Conservation (phyloP, 2,888 invertebrate genomes). For the Anticlea derivata region DNA sequence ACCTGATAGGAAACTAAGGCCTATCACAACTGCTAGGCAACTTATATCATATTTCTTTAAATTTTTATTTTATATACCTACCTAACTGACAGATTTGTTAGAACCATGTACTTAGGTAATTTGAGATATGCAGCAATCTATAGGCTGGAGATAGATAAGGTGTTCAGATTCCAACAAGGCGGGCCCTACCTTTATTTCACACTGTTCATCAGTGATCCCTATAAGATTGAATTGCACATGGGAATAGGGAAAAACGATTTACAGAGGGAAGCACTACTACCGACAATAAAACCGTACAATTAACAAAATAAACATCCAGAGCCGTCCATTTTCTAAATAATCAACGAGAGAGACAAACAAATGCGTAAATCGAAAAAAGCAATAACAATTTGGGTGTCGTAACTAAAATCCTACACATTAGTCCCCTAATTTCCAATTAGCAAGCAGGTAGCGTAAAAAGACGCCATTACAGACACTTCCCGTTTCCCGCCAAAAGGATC, state of each 20-base stretch:
- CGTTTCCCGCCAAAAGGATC: constrained; percentile 72
- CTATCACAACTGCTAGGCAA: no score
- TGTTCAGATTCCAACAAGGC: not conserved
- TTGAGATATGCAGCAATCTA: no score
- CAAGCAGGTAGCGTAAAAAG: constrained; percentile 83
- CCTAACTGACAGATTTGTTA: no score
- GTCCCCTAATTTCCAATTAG: constrained; percentile 80
- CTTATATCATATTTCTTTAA: no score
- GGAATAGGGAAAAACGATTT: constrained; percentile 13
- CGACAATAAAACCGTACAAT: constrained; percentile 28
- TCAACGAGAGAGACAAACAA: constrained; percentile 60
- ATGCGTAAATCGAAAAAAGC: constrained; percentile 68
- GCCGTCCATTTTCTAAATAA: constrained; percentile 48
- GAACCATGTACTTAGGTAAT: no score
- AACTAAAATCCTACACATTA: constrained; percentile 77
- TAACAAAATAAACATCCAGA: constrained; percentile 32
- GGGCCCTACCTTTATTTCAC: constrained; percentile 6
- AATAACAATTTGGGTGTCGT: constrained; percentile 70
- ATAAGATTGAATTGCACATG: constrained; percentile 13
- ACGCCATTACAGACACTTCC: constrained; percentile 74
- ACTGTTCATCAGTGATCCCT: constrained; percentile 16
- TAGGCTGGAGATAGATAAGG: no score
- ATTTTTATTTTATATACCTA: no score
- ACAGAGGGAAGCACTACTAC: constrained; percentile 14
- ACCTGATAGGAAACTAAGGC: no score